Conservation (phyloP, 30 jellyfish, hydroid and myxozoan species). For the Turritopsis rubra region DNA sequence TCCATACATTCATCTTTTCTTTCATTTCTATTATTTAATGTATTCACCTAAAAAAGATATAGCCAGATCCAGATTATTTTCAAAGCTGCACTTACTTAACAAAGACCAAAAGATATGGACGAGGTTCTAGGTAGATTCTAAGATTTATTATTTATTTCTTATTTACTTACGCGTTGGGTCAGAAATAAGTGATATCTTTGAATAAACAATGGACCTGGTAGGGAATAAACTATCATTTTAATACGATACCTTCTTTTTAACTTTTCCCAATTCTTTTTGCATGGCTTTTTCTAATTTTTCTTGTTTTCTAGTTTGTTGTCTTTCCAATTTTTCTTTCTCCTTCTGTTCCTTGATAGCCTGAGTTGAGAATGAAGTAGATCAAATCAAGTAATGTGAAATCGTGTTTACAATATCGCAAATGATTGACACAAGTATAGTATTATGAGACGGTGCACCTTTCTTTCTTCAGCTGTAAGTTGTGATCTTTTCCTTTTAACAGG, state of each 20-base stretch:
- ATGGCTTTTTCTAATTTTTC: constrained; percentile 22
- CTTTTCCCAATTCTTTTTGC: constrained; percentile 35
- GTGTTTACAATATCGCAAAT: too few species aligned
- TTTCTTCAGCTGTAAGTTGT: constrained; percentile 24
- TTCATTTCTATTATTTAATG: constrained; percentile 23
- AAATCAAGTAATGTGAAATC: background rate
- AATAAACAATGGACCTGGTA: too few species aligned
- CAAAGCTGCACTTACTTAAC: too few species aligned
- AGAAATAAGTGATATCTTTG: too few species aligned
- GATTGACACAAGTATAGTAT: background rate
- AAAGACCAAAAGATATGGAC: too few species aligned
- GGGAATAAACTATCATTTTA: too few species aligned
- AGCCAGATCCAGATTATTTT: too few species aligned
- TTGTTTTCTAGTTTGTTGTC: constrained; percentile 10
- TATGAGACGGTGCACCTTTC: constrained; percentile 5
- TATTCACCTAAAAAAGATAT: background rate
- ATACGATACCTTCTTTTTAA: background rate
- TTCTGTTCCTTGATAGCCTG: constrained; percentile 20
- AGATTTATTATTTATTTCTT: too few species aligned
- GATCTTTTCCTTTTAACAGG: background rate
- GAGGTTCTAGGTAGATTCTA: too few species aligned
- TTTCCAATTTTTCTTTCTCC: constrained; percentile 8
- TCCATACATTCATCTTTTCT: constrained; percentile 33
- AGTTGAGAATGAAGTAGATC: background rate
- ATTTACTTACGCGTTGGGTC: too few species aligned